phyloP scores from a whole-genome alignment of 2,113 vertebrate genomes.

The Myiagra hebetior region DNA sequence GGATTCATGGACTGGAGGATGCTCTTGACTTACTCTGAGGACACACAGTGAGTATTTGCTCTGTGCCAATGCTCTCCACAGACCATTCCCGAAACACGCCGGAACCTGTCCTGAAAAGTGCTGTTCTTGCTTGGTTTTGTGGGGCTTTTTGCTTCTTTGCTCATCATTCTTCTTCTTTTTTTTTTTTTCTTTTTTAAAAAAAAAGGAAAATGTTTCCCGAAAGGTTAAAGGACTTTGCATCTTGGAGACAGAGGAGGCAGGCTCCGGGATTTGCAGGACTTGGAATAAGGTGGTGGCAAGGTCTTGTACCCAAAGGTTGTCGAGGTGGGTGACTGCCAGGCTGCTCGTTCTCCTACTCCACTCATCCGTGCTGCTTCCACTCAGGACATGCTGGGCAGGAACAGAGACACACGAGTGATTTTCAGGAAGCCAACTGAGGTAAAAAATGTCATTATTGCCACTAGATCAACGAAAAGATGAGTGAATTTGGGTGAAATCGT shows the following conservation, averaged over 20 bases:
- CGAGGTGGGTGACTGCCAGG: not conserved
- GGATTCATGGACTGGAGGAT: not conserved
- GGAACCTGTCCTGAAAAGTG: not conserved
- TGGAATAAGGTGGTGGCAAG: not conserved
- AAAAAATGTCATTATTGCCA: not conserved
- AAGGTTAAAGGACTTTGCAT: not conserved
- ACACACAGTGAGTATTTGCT: not conserved
- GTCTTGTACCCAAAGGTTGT: constrained; percentile 2
- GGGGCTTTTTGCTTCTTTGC: rapidly evolving
- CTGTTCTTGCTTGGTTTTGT: not conserved
- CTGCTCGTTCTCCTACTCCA: not conserved
- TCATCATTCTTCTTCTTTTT: not conserved
- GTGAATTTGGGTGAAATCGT: not conserved
- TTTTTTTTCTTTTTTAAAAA: not conserved
- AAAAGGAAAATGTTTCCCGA: not conserved
- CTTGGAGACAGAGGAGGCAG: not conserved
- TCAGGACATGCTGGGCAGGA: constrained; percentile 72
- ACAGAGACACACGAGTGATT: not conserved
- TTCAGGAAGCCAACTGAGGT: not conserved
- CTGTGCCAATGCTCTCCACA: not conserved
- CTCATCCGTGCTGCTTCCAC: not conserved
- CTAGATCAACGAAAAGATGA: not conserved
- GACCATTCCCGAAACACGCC: not conserved
- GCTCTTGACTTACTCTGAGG: not conserved
- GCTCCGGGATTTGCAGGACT: not conserved